A percentile compares a stretch with the other conserved stretches of the same genome.
These are phyloP conservation scores for Monochamus saltuarius DNA, from an alignment of 1,140 invertebrate genomes.

Conservation along the genomic window DNA sequence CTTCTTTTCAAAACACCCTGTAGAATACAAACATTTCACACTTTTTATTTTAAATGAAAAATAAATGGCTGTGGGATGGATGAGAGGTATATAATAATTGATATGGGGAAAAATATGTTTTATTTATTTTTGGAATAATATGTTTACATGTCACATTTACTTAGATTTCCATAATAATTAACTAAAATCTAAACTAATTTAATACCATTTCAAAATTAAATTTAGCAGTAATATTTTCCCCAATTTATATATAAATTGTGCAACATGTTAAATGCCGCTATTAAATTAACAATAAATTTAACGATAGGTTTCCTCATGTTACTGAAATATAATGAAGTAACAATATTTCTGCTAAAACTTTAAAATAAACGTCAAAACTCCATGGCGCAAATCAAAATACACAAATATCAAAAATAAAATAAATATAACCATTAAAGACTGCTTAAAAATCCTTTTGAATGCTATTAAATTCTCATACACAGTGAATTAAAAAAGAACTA, in stretches of 20 bases:
- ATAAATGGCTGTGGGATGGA: no score
- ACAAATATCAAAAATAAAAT: conserved; percentile 32
- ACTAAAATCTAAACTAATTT: conserved; percentile 2
- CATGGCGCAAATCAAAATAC: conserved; percentile 7
- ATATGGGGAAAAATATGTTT: conserved; percentile 20
- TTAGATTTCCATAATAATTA: conserved; percentile 20
- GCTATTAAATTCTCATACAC: conserved; percentile 15
- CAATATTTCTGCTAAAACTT: no score
- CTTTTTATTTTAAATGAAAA: no score
- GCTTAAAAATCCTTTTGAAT: conserved; percentile 40
- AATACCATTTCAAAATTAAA: conserved; percentile 3
- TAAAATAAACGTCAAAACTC: neutral
- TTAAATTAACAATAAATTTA: conserved; percentile 10
- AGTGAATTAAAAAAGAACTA: conserved; percentile 7
- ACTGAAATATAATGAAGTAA: neutral
- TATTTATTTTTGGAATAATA: conserved; percentile 15
- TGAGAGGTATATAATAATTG: conserved; percentile 6
- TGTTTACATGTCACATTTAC: no score
- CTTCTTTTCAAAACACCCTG: no score
- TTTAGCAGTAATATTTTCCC: conserved; percentile 36
- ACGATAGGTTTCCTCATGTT: neutral
- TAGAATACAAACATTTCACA: no score
- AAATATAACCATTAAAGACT: conserved; percentile 20
- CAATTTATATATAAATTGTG: conserved; percentile 20
- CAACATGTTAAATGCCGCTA: conserved; percentile 3